phyloP scores from a whole-genome alignment of 37 sponge, comb jelly and placozoan species.

The Eunapius fragilis region DNA sequence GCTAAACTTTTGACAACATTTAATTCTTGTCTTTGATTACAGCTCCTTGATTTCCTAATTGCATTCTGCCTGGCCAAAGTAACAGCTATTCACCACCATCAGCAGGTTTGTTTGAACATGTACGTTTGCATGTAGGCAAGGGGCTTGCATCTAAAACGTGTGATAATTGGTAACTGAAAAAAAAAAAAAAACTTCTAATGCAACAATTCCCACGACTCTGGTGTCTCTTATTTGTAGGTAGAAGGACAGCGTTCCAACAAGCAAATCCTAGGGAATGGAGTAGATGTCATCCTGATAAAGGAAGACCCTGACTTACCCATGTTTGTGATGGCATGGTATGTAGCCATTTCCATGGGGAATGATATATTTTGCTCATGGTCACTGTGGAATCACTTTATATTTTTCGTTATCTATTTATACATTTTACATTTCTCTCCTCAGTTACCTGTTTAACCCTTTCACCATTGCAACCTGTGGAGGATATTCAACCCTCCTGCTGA shows the following conservation, averaged over 20 bases:
- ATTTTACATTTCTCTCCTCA: constrained; percentile 3
- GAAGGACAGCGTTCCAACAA: constrained; percentile 23
- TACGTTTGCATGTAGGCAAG: background rate
- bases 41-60: constrained; percentile 63
- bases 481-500: constrained; percentile 60
- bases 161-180: too few species aligned
- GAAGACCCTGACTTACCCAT: constrained; percentile 46
- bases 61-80: constrained; percentile 49
- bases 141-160: background rate
- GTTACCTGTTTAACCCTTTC: constrained; percentile 86
- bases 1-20: background rate
- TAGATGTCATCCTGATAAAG: constrained; percentile 65
- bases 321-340: constrained; percentile 67
- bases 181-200: too few species aligned
- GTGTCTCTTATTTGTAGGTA: constrained; percentile 6
- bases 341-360: background rate
- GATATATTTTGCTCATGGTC: background rate
- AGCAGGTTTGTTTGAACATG: constrained; percentile 33
- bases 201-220: too few species aligned
- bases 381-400: background rate
- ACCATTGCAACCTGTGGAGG: constrained; percentile 78
- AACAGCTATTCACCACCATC: constrained; percentile 22
- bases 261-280: constrained; percentile 68
- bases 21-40: background rate
- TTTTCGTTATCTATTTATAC: background rate